Base-by-base conservation (phyloP, 2,113 vertebrate genomes). In the Coracopsis vasa region DNA sequence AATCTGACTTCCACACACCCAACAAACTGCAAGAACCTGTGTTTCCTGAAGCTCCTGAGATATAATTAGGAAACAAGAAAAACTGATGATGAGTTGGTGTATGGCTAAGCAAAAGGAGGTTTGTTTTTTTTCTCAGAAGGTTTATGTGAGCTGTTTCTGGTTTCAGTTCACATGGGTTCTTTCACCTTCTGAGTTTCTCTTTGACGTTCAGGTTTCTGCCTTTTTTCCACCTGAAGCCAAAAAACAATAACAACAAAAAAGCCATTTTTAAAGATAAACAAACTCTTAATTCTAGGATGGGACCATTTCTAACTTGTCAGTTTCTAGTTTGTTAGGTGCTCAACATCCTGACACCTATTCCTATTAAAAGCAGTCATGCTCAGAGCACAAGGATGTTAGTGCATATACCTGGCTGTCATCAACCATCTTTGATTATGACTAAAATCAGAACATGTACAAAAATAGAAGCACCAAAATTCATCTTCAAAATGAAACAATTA, bases 111-210 rank as follows among this genome's bases (percentile, higher is more conserved):
- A 94, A 94, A 90, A 51, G 19, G 70, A 94, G 92, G 33, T 2
- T 13, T 23, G 15, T 96, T 95, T 87, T 96, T 86, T 85, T 94
- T 97, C 92, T 96, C 94, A 94, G 95, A 86, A 89, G n/a, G 45
- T 94, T 96, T 96, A 86, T 97, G 96, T 96, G 96, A 97, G 96
- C 96, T 96, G 77, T 94, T 95, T 95, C 94, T 95, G 96, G 96
- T 97, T 97, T 97, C 96, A 97, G 96, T 97, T 97, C 96, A 96
- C 96, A 97, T 94, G 89, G 77, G 58, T 62, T 96, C 93, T 91
- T 88, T 94, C 70, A 96, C 86, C 95, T 96, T 93, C 37, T 87
- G 88, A 96, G 96, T 97, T 96, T 97, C 96, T 92, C 94, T 97
- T 96, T 97, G 96, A 97, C 95, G 5, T 89, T 96, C 94, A 94